Conservation (phyloP, 1,140 invertebrate genomes). For the Aethina tumida region DNA sequence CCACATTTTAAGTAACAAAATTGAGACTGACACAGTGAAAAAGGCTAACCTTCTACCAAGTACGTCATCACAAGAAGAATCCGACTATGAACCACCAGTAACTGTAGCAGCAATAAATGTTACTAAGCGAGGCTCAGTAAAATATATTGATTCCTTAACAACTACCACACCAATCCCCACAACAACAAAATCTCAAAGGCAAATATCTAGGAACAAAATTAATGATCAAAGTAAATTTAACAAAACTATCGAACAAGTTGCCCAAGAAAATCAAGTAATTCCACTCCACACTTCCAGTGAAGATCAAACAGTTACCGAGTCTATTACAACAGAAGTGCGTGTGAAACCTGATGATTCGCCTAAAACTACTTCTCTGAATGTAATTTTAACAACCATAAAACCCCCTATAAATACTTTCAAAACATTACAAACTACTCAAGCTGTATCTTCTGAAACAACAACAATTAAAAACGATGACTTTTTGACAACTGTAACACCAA, state of each 20-base stretch:
- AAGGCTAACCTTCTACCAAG: no score
- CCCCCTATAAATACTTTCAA: constrained; percentile 5
- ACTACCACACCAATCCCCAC: constrained; percentile 1
- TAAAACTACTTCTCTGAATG: constrained; percentile 1
- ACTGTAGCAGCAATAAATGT: constrained; percentile 13
- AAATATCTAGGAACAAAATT: no score
- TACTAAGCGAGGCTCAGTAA: constrained; percentile 21
- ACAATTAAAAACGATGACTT: constrained; percentile 6
- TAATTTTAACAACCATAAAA: constrained; percentile 4
- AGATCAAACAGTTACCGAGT: constrained; percentile 5
- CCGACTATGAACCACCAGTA: no score
- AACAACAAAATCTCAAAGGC: constrained; percentile 2
- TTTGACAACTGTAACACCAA: constrained; percentile 4
- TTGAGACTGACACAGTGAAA: constrained; percentile 26
- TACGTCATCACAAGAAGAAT: no score
- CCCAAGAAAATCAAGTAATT: constrained; percentile 22
- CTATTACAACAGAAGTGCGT: neutral
- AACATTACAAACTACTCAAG: neutral
- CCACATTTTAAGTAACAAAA: constrained; percentile 28
- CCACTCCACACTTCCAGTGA: no score
- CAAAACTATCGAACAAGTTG: constrained; percentile 13
- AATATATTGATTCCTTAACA: constrained; percentile 8
- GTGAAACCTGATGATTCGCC: neutral
- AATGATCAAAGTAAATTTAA: no score
- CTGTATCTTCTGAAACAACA: constrained; percentile 7